These are phyloP conservation scores for Xenentodon cancila DNA, from an alignment of 2,797 vertebrate genomes.

Conservation along the genomic window DNA sequence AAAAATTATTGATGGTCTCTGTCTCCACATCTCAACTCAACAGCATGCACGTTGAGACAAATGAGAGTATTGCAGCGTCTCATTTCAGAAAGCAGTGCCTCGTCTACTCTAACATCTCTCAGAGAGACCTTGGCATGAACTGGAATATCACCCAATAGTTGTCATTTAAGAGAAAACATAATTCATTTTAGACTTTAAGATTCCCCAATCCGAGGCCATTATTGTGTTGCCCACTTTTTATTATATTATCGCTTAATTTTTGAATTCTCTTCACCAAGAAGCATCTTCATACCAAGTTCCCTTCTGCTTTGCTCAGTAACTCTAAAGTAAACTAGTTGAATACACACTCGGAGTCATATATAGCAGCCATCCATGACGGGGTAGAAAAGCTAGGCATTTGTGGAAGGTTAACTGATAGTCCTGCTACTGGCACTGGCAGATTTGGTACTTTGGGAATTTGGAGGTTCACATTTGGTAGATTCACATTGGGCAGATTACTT, in stretches of 20 bases:
- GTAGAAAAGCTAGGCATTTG: conserved; percentile 99
- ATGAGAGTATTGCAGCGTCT: conserved; percentile 86
- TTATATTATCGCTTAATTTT: not conserved
- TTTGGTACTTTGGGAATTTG: conserved; percentile 99
- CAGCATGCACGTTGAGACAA: conserved; percentile 95
- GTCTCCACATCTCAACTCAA: conserved; percentile 93
- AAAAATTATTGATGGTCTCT: conserved; percentile 60
- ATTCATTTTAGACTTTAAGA: not conserved
- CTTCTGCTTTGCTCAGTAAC: conserved; percentile 85
- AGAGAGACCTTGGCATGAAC: conserved; percentile 97
- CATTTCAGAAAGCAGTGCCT: conserved; percentile 83
- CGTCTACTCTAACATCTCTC: conserved; percentile 90
- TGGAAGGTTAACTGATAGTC: conserved; percentile 99
- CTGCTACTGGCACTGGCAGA: conserved; percentile 92
- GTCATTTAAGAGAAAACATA: conserved; percentile 6
- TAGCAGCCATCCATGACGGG: conserved; percentile 99
- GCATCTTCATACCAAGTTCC: conserved; percentile 98
- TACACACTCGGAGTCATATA: conserved; percentile 99
- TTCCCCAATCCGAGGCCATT: not conserved
- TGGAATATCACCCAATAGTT: conserved; percentile 68
- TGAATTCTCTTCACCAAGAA: conserved; percentile 23
- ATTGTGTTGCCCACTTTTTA: not conserved
- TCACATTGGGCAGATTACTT: conserved; percentile 99
- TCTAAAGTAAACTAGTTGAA: conserved; percentile 95
- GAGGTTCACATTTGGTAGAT: conserved; percentile 99